Evolutionary conservation across 2,888 invertebrate species (phyloP), one percentile per base, ranked within the genome.

Genomic region (Lepidochitona cinerea): DNA sequence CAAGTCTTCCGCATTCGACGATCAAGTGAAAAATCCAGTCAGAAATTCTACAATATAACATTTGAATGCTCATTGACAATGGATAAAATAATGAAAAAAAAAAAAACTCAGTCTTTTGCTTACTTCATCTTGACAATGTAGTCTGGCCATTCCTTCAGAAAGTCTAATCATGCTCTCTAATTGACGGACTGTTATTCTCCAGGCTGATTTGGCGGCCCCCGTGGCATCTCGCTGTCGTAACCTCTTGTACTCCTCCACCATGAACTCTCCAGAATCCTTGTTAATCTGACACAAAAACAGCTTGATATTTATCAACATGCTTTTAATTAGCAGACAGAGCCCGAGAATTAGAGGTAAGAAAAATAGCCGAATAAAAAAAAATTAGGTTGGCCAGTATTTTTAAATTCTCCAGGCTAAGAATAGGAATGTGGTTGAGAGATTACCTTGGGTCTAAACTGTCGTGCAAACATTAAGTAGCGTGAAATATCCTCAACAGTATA

Each of bases 171-270:
- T 95, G 84, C 96, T 96, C 91, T 98, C 97, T 76, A 98, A 91
- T 89, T 99, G 99, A 0, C 99, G 93, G 29, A 99, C 99, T 0
- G 99, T 99, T 82, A 99, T 97, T 71, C 98, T 93, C 97, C 98
- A 99, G 0, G 97, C 94, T 70, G 94, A 95, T 89, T 93, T 94
- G 0, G 94, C 93, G 12, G 93, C 93, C 14, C 89, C 90, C 37
- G 94, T 94, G 37, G 90, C 86, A 90, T 98, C 99, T 1, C 97
- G 92, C 86, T 96, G 94, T 0, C 99, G 93, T 71, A 99, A 92
- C 78, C 94, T 94, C 23, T 95, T 95, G 92, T 99, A 99, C 91
- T 96, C 95, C 78, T 95, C 94, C 0, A 98, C 96, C 52, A 99
- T 93, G 65, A 96, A 92, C 71, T 95, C 94, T 35, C 94, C 94